phyloP scores from a whole-genome alignment of 2,797 vertebrate species.

The Trachops cirrhosus region DNA sequence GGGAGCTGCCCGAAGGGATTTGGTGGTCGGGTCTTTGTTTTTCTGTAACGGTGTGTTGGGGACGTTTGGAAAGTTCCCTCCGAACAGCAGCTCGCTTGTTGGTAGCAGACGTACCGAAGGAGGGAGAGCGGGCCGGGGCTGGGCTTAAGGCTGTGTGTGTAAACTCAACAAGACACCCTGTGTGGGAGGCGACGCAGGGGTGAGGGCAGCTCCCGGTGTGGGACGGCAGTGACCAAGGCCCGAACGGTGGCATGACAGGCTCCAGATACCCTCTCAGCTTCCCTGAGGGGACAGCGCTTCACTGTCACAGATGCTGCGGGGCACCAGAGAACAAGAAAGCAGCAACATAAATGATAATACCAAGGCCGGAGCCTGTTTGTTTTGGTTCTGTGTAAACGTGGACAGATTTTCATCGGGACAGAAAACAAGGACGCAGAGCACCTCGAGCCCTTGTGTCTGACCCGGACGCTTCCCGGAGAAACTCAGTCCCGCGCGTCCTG shows the following conservation, averaged over 20 bases:
- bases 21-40: not conserved
- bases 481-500: accelerated
- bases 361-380: not conserved
- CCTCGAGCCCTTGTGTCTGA: not conserved
- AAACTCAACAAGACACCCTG: not conserved
- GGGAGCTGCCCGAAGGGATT: not conserved
- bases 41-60: not conserved
- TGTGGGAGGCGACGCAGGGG: not conserved
- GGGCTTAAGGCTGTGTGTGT: not conserved
- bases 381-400: not conserved
- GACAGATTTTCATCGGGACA: not conserved
- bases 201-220: not conserved
- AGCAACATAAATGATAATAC: accelerated
- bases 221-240: not conserved
- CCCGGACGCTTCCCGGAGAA: not conserved
- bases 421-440: not conserved
- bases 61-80: not conserved
- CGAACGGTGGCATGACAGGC: not conserved
- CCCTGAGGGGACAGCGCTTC: not conserved
- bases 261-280: not conserved
- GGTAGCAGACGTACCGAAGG: not conserved
- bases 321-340: not conserved
- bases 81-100: accelerated
- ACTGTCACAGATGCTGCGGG: accelerated
- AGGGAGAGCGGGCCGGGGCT: accelerated